Percentiles rank a stretch among this genome's conserved stretches.
These are phyloP conservation scores for Melanophora roralis DNA, from an alignment of 2,888 invertebrate species.

Conservation along the genomic window DNA sequence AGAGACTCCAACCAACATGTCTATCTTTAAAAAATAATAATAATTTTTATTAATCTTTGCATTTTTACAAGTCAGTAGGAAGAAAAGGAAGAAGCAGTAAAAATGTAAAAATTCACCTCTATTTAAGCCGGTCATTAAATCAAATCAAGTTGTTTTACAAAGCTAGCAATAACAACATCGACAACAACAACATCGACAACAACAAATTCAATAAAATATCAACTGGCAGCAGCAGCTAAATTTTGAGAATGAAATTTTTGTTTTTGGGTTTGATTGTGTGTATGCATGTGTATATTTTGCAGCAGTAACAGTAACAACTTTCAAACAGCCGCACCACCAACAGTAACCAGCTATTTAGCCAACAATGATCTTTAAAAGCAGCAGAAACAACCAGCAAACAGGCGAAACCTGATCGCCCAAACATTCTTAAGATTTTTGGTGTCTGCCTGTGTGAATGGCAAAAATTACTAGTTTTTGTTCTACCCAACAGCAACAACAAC, in stretches of 20 bases:
- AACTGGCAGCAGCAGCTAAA: constrained; percentile 23
- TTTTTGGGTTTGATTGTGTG: constrained; percentile 36
- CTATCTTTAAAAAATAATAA: too few relatives aligned
- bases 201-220: neutral
- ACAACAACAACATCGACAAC: constrained; percentile 1
- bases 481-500: constrained; percentile 12
- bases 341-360: constrained; percentile 1
- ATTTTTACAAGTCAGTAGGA: constrained; percentile 49
- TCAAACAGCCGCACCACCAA: constrained; percentile 47
- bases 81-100: constrained; percentile 25
- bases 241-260: constrained; percentile 64
- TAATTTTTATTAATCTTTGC: constrained; percentile 22
- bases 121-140: constrained; percentile 60
- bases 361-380: constrained; percentile 49
- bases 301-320: constrained; percentile 3
- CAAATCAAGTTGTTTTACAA: constrained; percentile 56
- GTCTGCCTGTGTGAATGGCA: constrained; percentile 34
- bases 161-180: constrained; percentile 5
- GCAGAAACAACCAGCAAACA: constrained; percentile 66
- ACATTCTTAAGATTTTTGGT: constrained; percentile 72
- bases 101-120: constrained; percentile 51
- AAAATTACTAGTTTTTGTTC: constrained; percentile 19
- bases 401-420: constrained; percentile 76
- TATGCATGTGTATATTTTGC: neutral
- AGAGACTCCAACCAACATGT: constrained; percentile 26